Percentiles rank a stretch among this genome's conserved stretches.
These are phyloP conservation scores for Argyrosomus japonicus DNA, from an alignment of 2,113 vertebrate genomes.

Conservation along the genomic window DNA sequence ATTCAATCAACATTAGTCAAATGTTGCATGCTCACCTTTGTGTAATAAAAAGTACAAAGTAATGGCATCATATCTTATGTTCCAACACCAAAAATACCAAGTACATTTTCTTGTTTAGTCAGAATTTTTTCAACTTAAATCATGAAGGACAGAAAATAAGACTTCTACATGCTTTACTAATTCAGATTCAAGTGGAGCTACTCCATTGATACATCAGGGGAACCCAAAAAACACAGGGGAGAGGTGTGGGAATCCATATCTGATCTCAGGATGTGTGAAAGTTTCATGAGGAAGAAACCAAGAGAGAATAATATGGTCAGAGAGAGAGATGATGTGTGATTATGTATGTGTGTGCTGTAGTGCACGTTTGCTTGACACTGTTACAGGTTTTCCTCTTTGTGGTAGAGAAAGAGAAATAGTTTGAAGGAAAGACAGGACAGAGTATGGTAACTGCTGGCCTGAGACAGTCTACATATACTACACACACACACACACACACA, in stretches of 20 bases:
- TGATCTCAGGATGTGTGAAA: slow-evolving; percentile 33
- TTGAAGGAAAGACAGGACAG: not conserved
- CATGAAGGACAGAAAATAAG: not conserved
- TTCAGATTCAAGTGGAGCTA: slow-evolving; percentile 9
- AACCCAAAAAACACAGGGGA: not conserved
- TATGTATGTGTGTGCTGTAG: not conserved
- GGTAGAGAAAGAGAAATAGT: not conserved
- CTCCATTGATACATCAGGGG: not conserved
- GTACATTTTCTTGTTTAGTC: not conserved
- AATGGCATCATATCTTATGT: not conserved
- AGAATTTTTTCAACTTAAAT: not conserved
- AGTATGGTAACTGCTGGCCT: slow-evolving; percentile 13
- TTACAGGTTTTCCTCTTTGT: slow-evolving; percentile 29
- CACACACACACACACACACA: not conserved
- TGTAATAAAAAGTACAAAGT: not conserved
- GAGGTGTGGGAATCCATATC: slow-evolving; percentile 27
- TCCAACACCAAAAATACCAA: not conserved
- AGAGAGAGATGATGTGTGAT: not conserved
- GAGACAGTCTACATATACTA: not conserved
- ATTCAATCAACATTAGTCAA: not conserved
- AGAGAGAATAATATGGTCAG: slow-evolving; percentile 15
- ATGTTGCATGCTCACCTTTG: not conserved
- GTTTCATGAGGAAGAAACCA: slow-evolving; percentile 47
- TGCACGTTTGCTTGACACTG: slow-evolving; percentile 2
- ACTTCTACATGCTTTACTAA: not conserved